phyloP scores from a whole-genome alignment of 2,888 invertebrate genomes.

The Molanna angustata region DNA sequence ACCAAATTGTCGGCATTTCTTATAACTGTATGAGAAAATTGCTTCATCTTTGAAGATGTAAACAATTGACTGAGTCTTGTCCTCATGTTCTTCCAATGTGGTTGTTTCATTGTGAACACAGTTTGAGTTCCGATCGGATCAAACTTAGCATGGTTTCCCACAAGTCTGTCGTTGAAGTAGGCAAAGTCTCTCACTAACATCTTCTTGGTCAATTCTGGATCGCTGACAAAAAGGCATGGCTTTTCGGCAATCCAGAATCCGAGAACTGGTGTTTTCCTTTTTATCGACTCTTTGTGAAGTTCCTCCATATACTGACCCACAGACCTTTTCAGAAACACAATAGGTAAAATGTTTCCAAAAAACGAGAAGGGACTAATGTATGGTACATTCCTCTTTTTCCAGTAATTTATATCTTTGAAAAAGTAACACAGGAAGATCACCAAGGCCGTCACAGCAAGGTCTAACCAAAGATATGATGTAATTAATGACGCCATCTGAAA shows the following conservation, averaged over 20 bases:
- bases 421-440: background rate
- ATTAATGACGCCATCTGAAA: constrained; percentile 6
- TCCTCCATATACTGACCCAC: constrained; percentile 32
- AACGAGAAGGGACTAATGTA: constrained; percentile 36
- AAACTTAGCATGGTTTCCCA: constrained; percentile 32
- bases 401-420: constrained; percentile 37
- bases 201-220: constrained; percentile 36
- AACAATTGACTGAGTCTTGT: constrained; percentile 35
- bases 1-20: constrained; percentile 29
- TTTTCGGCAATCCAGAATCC: constrained; percentile 35
- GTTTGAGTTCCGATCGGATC: constrained; percentile 34
- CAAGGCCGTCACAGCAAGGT: background rate
- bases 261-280: constrained; percentile 25
- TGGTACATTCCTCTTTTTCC: constrained; percentile 38
- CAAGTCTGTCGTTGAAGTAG: constrained; percentile 36
- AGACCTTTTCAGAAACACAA: constrained; percentile 33
- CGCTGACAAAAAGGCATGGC: constrained; percentile 35
- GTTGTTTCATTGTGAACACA: constrained; percentile 34
- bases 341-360: constrained; percentile 39
- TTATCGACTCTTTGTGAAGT: constrained; percentile 35
- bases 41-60: constrained; percentile 34
- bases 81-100: constrained; percentile 35
- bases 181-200: constrained; percentile 37
- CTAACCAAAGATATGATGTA: background rate
- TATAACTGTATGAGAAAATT: constrained; percentile 33